Conservation (phyloP, 2,888 invertebrate species). For the Panopea generosa region DNA sequence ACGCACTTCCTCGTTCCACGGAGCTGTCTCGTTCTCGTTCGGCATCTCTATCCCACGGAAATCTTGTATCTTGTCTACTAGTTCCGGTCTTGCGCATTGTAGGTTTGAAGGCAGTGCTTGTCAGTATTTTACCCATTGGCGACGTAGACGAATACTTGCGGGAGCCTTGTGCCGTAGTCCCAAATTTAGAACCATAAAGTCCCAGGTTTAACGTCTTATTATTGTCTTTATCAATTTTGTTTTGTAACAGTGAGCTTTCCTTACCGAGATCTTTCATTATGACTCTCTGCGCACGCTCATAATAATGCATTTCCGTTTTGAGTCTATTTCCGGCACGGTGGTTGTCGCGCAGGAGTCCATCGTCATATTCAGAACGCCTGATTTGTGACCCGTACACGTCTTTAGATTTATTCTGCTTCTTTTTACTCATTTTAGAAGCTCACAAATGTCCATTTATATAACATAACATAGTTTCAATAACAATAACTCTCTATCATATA, state of each 20-base stretch:
- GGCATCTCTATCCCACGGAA: slow-evolving; percentile 51
- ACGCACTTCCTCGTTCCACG: slow-evolving; percentile 22
- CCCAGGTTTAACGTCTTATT: slow-evolving; percentile 36
- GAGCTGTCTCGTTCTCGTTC: slow-evolving; percentile 18
- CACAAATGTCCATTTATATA: not conserved
- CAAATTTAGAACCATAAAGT: slow-evolving; percentile 53
- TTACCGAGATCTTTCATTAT: slow-evolving; percentile 71
- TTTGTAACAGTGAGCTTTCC: slow-evolving; percentile 63
- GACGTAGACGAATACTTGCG: slow-evolving; percentile 34
- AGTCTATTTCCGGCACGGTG: slow-evolving; percentile 70
- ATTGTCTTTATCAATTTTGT: slow-evolving; percentile 54
- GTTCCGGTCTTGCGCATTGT: not conserved
- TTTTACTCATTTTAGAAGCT: slow-evolving; percentile 30
- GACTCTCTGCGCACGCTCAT: slow-evolving; percentile 73
- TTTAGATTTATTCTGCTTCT: slow-evolving; percentile 38
- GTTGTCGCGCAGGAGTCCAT: slow-evolving; percentile 72
- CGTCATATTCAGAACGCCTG: slow-evolving; percentile 76
- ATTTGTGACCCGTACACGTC: slow-evolving; percentile 49
- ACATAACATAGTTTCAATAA: no score
- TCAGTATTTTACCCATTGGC: slow-evolving; percentile 26
- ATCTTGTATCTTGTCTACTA: slow-evolving; percentile 17
- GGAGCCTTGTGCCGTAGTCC: slow-evolving; percentile 8
- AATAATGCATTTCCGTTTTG: slow-evolving; percentile 65
- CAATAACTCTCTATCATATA: no score
- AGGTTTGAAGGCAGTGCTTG: slow-evolving; percentile 19